phyloP scores from a whole-genome alignment of 2,113 vertebrate genomes.

The Xenopus laevis region DNA sequence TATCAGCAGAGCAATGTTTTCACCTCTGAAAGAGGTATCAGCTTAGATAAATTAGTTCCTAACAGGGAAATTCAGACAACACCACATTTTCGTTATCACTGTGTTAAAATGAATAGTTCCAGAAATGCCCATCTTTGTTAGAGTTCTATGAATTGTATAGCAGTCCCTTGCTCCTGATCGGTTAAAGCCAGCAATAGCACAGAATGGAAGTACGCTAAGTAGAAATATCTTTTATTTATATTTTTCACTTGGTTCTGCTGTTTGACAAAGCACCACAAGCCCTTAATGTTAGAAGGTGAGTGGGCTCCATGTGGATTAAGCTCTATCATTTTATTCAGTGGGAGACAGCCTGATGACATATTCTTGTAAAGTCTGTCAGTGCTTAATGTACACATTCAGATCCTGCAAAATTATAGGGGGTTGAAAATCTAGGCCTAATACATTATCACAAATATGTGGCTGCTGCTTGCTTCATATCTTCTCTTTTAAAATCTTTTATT shows the following conservation, averaged over 20 bases:
- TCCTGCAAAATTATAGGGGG: constrained; percentile 37
- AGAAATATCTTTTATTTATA: constrained; percentile 14
- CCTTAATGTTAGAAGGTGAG: constrained; percentile 33
- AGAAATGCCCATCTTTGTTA: too few species aligned
- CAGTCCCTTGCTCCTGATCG: background rate
- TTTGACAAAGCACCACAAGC: constrained; percentile 26
- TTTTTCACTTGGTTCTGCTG: constrained; percentile 6
- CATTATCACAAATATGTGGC: constrained; percentile 19
- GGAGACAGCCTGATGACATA: constrained; percentile 39
- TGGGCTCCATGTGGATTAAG: constrained; percentile 16
- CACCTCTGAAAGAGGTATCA: too few species aligned
- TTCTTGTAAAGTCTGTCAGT: constrained; percentile 33
- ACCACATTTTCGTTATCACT: too few species aligned
- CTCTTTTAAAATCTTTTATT: constrained; percentile 9
- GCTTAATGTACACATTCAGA: constrained; percentile 41
- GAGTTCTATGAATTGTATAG: too few species aligned
- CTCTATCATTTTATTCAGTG: constrained; percentile 37
- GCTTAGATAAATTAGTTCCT: too few species aligned
- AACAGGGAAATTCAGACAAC: too few species aligned
- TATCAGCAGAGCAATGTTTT: too few species aligned
- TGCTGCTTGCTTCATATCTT: constrained; percentile 24
- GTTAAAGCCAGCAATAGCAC: background rate
- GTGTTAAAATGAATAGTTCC: too few species aligned
- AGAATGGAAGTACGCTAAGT: background rate
- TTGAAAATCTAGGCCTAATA: constrained; percentile 21